These are phyloP conservation scores for Plecotus auritus DNA, from an alignment of 2,113 vertebrate species.

Conservation along the genomic window DNA sequence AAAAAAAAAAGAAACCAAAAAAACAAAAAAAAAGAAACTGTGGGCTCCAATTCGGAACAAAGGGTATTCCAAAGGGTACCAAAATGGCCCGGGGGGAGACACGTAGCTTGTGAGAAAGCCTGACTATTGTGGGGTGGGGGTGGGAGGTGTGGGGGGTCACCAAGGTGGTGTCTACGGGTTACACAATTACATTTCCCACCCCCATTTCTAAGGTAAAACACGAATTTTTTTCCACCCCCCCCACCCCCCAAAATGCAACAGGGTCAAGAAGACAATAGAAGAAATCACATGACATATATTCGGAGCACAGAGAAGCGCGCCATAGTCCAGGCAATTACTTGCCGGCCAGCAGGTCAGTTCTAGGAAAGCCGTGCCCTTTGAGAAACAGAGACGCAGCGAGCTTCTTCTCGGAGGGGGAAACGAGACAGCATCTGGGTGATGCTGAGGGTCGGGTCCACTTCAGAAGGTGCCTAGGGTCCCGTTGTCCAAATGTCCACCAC, in stretches of 20 bases:
- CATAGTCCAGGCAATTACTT: constrained; percentile 26
- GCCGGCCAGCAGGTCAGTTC: neutral
- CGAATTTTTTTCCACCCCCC: too few species aligned
- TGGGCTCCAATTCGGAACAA: neutral
- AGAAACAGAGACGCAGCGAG: neutral
- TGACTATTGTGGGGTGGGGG: neutral
- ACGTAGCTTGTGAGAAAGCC: neutral
- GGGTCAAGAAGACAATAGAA: neutral
- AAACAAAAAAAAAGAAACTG: too few species aligned
- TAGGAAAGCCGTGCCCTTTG: neutral
- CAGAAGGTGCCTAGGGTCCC: neutral
- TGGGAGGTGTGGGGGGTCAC: neutral
- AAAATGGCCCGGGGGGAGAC: neutral
- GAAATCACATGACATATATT: neutral
- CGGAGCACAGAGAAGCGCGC: neutral
- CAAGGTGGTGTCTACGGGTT: neutral
- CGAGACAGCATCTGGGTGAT: neutral
- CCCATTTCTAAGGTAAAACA: neutral
- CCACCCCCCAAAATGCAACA: neutral
- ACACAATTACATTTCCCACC: neutral
- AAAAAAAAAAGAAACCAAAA: too few species aligned
- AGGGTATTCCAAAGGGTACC: neutral
- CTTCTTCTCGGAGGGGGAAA: neutral
- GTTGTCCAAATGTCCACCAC: neutral
- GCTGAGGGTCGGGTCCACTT: neutral